phyloP scores from a whole-genome alignment of 2,113 vertebrate genomes.

The Silurus asotus region DNA sequence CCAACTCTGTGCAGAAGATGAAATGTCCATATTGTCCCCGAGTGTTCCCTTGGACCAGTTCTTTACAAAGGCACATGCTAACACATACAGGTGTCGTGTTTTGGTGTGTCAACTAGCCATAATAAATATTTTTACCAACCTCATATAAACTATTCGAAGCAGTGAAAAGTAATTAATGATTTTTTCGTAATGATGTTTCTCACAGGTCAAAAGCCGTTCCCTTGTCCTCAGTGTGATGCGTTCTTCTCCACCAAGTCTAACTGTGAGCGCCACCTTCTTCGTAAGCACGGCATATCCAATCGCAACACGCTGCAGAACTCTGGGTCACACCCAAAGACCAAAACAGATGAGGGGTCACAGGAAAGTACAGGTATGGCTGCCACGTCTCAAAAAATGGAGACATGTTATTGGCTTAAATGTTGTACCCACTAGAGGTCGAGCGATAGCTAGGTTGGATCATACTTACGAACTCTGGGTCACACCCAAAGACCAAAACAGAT shows the following conservation, averaged over 20 bases:
- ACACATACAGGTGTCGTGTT: slow-evolving; percentile 86
- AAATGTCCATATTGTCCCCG: slow-evolving; percentile 90
- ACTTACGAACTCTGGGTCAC: slow-evolving; percentile 68
- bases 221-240: slow-evolving; percentile 79
- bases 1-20: slow-evolving; percentile 90
- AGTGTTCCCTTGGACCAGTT: slow-evolving; percentile 93
- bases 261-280: slow-evolving; percentile 88
- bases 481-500: slow-evolving; percentile 70
- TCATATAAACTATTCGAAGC: not conserved
- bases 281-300: slow-evolving; percentile 80
- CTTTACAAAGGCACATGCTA: slow-evolving; percentile 93
- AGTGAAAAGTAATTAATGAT: not conserved
- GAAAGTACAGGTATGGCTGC: slow-evolving; percentile 70
- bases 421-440: not conserved
- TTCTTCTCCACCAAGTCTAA: slow-evolving; percentile 89
- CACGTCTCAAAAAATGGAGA: not conserved
- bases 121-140: not conserved
- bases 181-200: slow-evolving; percentile 3
- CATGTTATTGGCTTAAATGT: not conserved
- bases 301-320: slow-evolving; percentile 74
- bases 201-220: slow-evolving; percentile 83
- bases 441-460: too few species aligned
- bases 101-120: not conserved
- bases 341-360: slow-evolving; percentile 72
- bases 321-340: slow-evolving; percentile 69